phyloP scores from a whole-genome alignment of 2,888 invertebrate genomes.

The Drosophila affinis region DNA sequence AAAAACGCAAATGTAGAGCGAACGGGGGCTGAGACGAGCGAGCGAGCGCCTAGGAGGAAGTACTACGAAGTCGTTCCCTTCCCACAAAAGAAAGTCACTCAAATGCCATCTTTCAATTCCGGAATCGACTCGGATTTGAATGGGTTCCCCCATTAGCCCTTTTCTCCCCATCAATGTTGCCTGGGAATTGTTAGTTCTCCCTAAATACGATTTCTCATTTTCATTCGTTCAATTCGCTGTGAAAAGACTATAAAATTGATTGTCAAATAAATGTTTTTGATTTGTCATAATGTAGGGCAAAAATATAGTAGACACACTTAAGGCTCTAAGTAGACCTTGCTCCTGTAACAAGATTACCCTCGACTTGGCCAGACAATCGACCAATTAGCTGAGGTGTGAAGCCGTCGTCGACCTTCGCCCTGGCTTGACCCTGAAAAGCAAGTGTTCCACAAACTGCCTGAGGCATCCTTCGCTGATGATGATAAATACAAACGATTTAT shows the following conservation, averaged over 20 bases:
- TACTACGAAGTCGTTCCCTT: constrained; percentile 9
- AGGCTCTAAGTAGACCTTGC: background rate
- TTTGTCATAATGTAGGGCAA: background rate
- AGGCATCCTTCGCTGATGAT: background rate
- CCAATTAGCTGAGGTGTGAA: constrained; percentile 20
- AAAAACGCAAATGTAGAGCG: constrained; percentile 35
- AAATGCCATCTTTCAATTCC: constrained; percentile 35
- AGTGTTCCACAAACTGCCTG: constrained; percentile 3
- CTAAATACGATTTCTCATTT: background rate
- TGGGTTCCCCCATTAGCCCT: background rate
- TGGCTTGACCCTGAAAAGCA: constrained; percentile 25
- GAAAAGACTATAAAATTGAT: too few relatives aligned
- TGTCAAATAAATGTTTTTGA: too few relatives aligned
- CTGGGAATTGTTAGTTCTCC: background rate
- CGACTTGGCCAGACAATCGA: constrained; percentile 51
- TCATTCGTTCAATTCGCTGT: background rate
- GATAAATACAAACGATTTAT: too few relatives aligned
- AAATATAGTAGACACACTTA: background rate
- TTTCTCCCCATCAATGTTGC: background rate
- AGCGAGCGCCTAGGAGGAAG: constrained; percentile 29
- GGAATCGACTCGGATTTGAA: constrained; percentile 27
- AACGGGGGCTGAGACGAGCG: constrained; percentile 15
- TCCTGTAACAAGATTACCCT: constrained; percentile 35
- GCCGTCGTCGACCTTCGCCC: constrained; percentile 37
- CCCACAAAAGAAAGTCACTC: constrained; percentile 44